Base-by-base conservation (phyloP, 2,888 invertebrate genomes). In the Stictocephala bisonia region DNA sequence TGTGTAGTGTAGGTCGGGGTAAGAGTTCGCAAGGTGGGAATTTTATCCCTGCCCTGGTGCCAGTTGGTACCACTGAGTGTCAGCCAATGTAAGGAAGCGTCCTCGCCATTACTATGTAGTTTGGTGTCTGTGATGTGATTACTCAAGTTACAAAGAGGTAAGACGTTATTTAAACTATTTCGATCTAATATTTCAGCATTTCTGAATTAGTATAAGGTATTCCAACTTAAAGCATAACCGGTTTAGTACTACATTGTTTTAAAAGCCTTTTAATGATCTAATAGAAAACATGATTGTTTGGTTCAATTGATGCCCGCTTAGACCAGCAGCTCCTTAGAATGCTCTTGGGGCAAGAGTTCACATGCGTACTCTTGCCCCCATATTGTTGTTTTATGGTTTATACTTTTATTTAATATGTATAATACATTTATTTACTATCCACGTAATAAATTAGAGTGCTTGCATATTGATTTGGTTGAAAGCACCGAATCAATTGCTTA, bases 321-420 rank as follows among this genome's bases (percentile, higher is more conserved):
- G 44, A 40, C 26, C 67, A 67, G 67, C 67, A 67, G 48, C 48
- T 41, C 26, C 24, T 48, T 48, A 20, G 15, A 44, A 40, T n/a
- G n/a, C n/a, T n/a, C n/a, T n/a, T n/a, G n/a, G n/a, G n/a, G 67
- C 67, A 67, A 67, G 48, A 67, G 44, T 67, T 44, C 67, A 15
- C 67, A 44, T 67, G 67, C 67, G 48, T 48, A 67, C 67, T 67
- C 44, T 67, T 67, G 27, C 67, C 67, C 67, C 67, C 13, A 44
- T 24, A 20, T 41, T 31, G 20, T 66, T 41, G 31, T 31, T 58
- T 58, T 58, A 31, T 22, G 29, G 58, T 58, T 58, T 58, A 31
- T 35, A 58, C 53, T 58, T 9, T 31, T 58, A 27, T 58, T 58
- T n/a, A 44, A n/a, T 44, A 44, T 7, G 4, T 44, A n/a, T 44